These are phyloP conservation scores for Vannuccia rotundouncinata DNA, from an alignment of 2,888 invertebrate species.

Conservation along the genomic window DNA sequence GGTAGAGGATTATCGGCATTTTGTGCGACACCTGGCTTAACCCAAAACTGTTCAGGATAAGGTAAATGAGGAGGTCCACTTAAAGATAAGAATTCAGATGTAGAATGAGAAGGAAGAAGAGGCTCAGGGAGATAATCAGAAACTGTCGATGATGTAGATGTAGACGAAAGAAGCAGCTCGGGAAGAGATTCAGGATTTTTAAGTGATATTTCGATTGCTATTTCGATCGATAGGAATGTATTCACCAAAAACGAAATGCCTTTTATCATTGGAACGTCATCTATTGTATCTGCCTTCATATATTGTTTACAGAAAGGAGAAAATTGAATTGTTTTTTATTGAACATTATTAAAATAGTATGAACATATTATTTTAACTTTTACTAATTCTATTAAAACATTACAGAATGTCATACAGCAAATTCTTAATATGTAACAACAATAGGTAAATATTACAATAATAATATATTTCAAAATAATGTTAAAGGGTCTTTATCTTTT, in stretches of 20 bases:
- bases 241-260: not conserved
- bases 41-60: not conserved
- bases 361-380: not conserved
- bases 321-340: not conserved
- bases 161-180: not conserved
- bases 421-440: conserved; percentile 6
- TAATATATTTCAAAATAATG: not conserved
- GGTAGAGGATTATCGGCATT: not conserved
- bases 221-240: not conserved
- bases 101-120: not conserved
- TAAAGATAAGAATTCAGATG: not conserved
- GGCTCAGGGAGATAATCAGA: not conserved
- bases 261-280: not conserved
- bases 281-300: not conserved
- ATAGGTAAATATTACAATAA: conserved; percentile 26
- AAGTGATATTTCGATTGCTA: not conserved
- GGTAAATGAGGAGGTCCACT: not conserved
- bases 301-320: not conserved
- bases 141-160: not conserved
- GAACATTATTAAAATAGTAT: not conserved
- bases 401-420: conserved; percentile 17
- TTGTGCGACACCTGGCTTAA: not conserved
- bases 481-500: conserved; percentile 4
- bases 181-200: not conserved
- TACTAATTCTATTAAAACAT: not conserved